Percentiles rank a stretch among this genome's conserved stretches.
Conservation (phyloP, 2,888 invertebrate species). For the Meta bourneti region DNA sequence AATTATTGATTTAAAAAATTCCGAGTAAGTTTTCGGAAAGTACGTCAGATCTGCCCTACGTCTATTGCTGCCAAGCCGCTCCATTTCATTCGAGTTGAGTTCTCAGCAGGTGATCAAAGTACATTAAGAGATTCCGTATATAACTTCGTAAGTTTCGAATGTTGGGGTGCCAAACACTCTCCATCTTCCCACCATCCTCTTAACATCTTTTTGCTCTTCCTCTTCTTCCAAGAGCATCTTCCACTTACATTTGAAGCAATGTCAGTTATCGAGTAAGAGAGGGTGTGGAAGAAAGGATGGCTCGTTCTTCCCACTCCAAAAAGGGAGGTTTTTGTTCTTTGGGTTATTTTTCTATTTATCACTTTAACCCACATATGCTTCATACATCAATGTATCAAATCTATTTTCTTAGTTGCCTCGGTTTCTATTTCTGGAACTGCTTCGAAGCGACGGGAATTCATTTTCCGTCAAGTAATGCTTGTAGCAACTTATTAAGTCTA, state of each 20-base stretch:
- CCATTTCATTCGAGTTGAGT: neutral
- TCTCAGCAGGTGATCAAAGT: conserved; percentile 12
- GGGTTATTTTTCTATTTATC: conserved; percentile 47
- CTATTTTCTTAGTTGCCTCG: conserved; percentile 43
- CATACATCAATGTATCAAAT: conserved; percentile 53
- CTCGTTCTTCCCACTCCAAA: conserved; percentile 37
- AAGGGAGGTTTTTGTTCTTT: conserved; percentile 29
- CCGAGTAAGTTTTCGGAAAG: too few species aligned
- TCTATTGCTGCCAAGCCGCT: neutral
- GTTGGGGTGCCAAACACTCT: conserved; percentile 47
- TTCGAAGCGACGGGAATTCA: neutral
- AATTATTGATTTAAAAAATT: too few species aligned
- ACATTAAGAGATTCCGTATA: neutral
- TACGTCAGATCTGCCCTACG: too few species aligned
- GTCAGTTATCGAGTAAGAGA: conserved; percentile 70
- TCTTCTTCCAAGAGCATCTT: conserved; percentile 46
- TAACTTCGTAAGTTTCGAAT: conserved; percentile 60
- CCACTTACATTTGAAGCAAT: conserved; percentile 50
- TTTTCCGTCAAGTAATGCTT: neutral
- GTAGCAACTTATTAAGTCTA: conserved; percentile 33
- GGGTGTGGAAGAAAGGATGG: neutral
- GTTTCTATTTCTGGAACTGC: conserved; percentile 22
- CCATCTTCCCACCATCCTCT: conserved; percentile 73
- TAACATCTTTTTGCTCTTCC: conserved; percentile 49
- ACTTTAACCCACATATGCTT: conserved; percentile 28